phyloP scores from a whole-genome alignment of 2,797 vertebrate genomes.

The Mormyrops boulengeri region DNA sequence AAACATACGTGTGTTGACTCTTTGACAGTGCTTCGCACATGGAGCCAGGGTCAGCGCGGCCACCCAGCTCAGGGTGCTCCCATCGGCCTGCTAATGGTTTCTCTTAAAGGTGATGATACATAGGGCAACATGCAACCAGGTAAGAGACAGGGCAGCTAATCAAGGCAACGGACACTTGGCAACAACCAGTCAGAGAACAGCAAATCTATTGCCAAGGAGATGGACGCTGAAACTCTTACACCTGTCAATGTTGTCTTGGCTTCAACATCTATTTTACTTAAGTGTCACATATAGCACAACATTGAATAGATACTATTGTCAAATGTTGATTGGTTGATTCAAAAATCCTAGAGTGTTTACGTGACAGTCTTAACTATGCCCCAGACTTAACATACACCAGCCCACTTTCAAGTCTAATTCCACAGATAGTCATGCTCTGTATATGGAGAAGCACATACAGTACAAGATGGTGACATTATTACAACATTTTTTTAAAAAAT shows the following conservation, averaged over 20 bases:
- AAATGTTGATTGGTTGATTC: not conserved
- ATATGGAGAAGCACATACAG: not conserved
- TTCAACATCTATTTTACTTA: not conserved
- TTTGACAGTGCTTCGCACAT: not conserved
- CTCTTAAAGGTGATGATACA: not conserved
- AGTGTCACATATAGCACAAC: not conserved
- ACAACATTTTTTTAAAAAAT: not conserved
- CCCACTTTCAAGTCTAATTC: not conserved
- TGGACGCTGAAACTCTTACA: not conserved
- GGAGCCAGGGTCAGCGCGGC: not conserved
- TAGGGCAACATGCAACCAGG: not conserved
- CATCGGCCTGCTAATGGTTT: not conserved
- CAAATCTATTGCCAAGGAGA: not conserved
- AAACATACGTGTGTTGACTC: constrained; percentile 34
- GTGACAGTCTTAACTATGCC: not conserved
- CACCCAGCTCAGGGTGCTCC: not conserved
- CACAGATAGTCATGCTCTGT: not conserved
- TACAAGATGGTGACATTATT: not conserved
- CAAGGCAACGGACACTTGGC: not conserved
- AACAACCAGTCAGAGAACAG: not conserved
- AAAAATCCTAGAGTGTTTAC: not conserved
- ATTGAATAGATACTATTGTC: not conserved
- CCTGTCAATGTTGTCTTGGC: not conserved
- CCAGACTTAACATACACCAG: not conserved
- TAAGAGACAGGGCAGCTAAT: not conserved